Evolutionary conservation across 1,140 invertebrate genomes (phyloP).

Genomic region (Macrosteles quadrilineatus): DNA sequence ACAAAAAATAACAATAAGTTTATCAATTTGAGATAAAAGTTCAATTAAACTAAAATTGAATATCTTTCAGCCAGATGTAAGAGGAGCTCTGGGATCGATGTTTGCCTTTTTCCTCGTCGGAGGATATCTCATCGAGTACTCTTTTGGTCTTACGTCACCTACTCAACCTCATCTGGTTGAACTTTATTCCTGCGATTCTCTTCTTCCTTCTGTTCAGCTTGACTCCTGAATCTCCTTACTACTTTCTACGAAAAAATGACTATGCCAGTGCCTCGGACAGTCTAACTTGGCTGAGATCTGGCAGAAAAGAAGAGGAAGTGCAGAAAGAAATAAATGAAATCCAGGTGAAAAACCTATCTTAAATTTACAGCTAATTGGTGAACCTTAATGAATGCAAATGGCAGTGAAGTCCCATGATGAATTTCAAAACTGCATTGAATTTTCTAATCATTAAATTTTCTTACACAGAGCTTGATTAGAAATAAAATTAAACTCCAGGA

Average conservation of each 20-base stretch:
- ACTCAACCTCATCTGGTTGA: slow-evolving; percentile 67
- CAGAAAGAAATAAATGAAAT: slow-evolving; percentile 62
- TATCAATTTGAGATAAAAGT: too few relatives aligned
- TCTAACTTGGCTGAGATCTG: slow-evolving; percentile 61
- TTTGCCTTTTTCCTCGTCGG: slow-evolving; percentile 75
- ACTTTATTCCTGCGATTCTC: slow-evolving; percentile 59
- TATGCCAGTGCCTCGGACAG: slow-evolving; percentile 56
- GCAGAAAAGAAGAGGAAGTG: slow-evolving; percentile 81
- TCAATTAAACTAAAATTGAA: too few relatives aligned
- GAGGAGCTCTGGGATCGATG: slow-evolving; percentile 62
- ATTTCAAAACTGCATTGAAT: too few relatives aligned
- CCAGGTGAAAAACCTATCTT: too few relatives aligned
- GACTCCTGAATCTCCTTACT: slow-evolving; percentile 34
- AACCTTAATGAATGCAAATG: too few relatives aligned
- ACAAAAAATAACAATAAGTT: too few relatives aligned
- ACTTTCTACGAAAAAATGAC: slow-evolving; percentile 23
- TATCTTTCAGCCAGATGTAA: slow-evolving; percentile 34
- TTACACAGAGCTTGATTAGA: too few relatives aligned
- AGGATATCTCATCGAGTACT: slow-evolving; percentile 76
- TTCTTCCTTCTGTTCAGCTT: slow-evolving; percentile 49
- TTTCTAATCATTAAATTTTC: too few relatives aligned
- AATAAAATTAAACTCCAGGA: too few relatives aligned
- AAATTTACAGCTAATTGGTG: too few relatives aligned
- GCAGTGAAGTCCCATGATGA: too few relatives aligned
- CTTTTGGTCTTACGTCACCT: slow-evolving; percentile 69